Evolutionary conservation across 1,140 invertebrate genomes (phyloP).

Genomic region (Zaprionus ornatus): DNA sequence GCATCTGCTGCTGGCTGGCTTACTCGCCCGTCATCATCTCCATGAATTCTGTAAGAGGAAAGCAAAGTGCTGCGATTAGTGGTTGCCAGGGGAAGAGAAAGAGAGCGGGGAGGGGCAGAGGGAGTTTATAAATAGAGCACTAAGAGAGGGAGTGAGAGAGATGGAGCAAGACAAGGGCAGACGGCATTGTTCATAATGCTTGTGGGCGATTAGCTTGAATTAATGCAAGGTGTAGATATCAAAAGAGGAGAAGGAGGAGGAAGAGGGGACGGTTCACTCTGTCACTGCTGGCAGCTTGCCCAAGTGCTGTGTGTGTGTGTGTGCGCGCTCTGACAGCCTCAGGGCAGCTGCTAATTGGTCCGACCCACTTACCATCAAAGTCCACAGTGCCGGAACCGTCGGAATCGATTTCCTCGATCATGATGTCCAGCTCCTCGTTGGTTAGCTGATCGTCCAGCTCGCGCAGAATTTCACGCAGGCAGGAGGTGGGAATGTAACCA

Average conservation of each 20-base stretch:
- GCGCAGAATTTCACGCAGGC: slow-evolving; percentile 94
- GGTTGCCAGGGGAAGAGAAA: slow-evolving; percentile 1
- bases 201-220: slow-evolving; percentile 7
- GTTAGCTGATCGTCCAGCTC: slow-evolving; percentile 97
- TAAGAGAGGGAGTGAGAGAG: too few relatives aligned
- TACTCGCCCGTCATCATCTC: slow-evolving; percentile 98
- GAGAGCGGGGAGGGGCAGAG: slow-evolving; percentile 1
- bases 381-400: slow-evolving; percentile 92
- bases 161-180: slow-evolving; percentile 19
- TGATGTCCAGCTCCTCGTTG: slow-evolving; percentile 95
- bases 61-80: slow-evolving; percentile 36
- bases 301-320: slow-evolving; percentile 4
- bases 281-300: slow-evolving; percentile 40
- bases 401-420: slow-evolving; percentile 98
- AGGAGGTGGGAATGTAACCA: slow-evolving; percentile 97
- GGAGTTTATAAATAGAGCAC: slow-evolving; percentile 18
- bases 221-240: slow-evolving; percentile 6
- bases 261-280: not conserved
- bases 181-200: not conserved
- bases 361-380: slow-evolving; percentile 86
- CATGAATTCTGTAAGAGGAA: slow-evolving; percentile 93
- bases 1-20: slow-evolving; percentile 54
- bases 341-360: slow-evolving; percentile 53
- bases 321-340: slow-evolving; percentile 24
- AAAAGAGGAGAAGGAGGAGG: not conserved